Percentiles rank a stretch among this genome's conserved stretches.
Evolutionary conservation across 2,888 invertebrate species (phyloP).

Genomic region (Lycocerus yunnanus): DNA sequence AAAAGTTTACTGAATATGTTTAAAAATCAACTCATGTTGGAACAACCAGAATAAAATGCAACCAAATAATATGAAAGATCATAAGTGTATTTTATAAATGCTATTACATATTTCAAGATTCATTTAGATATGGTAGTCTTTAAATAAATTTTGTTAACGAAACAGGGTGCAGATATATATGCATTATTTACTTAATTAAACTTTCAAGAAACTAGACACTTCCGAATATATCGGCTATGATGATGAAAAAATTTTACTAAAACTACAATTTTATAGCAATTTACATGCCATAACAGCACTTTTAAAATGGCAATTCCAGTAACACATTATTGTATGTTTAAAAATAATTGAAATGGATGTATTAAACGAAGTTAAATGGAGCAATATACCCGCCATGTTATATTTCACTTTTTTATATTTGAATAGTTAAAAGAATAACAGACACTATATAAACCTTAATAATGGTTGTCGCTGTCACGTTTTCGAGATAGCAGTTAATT

Average conservation of each 20-base stretch:
- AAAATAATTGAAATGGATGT: not conserved
- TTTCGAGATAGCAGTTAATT: not conserved
- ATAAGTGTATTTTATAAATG: too few relatives aligned
- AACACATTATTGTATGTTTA: too few relatives aligned
- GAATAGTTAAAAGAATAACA: not conserved
- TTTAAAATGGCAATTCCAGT: too few relatives aligned
- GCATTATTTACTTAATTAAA: too few relatives aligned
- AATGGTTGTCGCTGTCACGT: not conserved
- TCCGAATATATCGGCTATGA: too few relatives aligned
- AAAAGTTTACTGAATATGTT: not conserved
- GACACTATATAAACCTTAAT: not conserved
- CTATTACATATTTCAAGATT: too few relatives aligned
- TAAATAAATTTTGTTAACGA: too few relatives aligned
- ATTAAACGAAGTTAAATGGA: not conserved
- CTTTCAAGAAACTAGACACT: too few relatives aligned
- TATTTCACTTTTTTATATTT: not conserved
- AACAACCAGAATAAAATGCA: not conserved
- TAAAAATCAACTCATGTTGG: not conserved
- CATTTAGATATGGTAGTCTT: too few relatives aligned
- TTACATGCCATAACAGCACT: too few relatives aligned
- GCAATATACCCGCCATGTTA: not conserved
- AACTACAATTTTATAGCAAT: not conserved
- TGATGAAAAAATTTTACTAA: not conserved
- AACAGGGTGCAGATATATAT: too few relatives aligned
- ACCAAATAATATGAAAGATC: not conserved